These are phyloP conservation scores for Leucophenga montana DNA, from an alignment of 2,888 invertebrate species.

Conservation along the genomic window DNA sequence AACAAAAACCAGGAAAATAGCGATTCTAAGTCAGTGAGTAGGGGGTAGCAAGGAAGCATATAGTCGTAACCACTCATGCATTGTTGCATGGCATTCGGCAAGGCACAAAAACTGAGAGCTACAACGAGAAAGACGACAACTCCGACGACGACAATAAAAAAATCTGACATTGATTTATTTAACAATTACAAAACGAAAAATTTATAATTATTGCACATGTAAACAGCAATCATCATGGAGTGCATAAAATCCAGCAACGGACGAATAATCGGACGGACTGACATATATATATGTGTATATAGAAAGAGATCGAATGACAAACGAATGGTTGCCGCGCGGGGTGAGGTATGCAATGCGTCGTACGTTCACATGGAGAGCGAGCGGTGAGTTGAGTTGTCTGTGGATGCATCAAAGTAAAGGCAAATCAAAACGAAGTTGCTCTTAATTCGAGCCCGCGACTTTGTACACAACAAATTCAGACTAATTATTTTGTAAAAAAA, in stretches of 20 bases:
- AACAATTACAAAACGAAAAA: slow-evolving; percentile 63
- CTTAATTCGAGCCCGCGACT: neutral
- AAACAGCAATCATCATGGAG: slow-evolving; percentile 47
- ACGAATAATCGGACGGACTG: neutral
- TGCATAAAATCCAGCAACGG: neutral
- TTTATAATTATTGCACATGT: slow-evolving; percentile 67
- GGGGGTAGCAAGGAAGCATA: neutral
- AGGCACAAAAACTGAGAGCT: slow-evolving; percentile 32
- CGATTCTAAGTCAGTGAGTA: neutral
- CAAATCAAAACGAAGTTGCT: neutral
- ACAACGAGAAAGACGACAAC: slow-evolving; percentile 43
- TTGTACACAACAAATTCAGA: neutral
- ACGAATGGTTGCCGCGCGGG: too few relatives aligned
- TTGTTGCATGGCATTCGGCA: slow-evolving; percentile 2
- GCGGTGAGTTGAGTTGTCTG: neutral
- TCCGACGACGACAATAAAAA: slow-evolving; percentile 22
- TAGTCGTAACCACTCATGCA: slow-evolving; percentile 27
- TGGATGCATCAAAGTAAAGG: slow-evolving; percentile 10
- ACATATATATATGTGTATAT: too few relatives aligned
- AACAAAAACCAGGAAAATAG: slow-evolving; percentile 51
- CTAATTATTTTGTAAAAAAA: neutral
- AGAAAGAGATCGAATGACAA: too few relatives aligned
- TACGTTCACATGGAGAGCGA: too few relatives aligned
- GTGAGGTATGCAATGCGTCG: slow-evolving; percentile 7
- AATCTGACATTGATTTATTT: slow-evolving; percentile 64